Evolutionary conservation across 1,140 invertebrate species (phyloP), one percentile per base, ranked within the genome.

Genomic region (Pinna nobilis): DNA sequence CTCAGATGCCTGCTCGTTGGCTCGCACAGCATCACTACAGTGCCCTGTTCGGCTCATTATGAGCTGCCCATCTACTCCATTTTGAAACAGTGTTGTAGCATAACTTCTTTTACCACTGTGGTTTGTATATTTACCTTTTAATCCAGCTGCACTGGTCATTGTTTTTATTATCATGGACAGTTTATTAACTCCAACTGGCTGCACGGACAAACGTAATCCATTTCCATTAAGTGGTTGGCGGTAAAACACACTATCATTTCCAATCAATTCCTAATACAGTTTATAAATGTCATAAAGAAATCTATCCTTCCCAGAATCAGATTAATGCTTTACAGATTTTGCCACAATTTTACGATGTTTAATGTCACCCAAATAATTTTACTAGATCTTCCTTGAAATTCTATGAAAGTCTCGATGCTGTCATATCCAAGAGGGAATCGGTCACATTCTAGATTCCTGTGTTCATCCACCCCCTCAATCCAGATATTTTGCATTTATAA

Each of bases 1-100:
- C n/a, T n/a, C n/a, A n/a, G n/a, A n/a, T n/a, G n/a, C n/a, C n/a
- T 35, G 32, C 35, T 60, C 39, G 23, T 60, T 37, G 35, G 50
- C 39, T 11, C 57, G 57, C 3, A 60, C 68, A n/a, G 41, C 39
- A 18, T 41, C 33, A 25, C 57, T 61, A 1, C 68, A 20, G n/a
- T 74, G 53, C 4, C 70, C 50, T 4, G 70, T 73, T 32, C 53
- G 23, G 4, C 13, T 18, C 70, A 67, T 73, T n/a, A 73, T 73
- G 9, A 50, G 23, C 33, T 73, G 70, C 41, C 67, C 63, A 44
- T 67, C 53, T 3, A 73, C n/a, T 13, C 64, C 41, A n/a, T 37
- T 18, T 20, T 33, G 28, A 37, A 59, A 73, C 32, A 73, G 33
- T n/a, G 35, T 23, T 1, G 61, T 73, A 2, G 63, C 70, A 41